phyloP scores from a whole-genome alignment of 2,113 vertebrate species.

The Thomomys bottae region DNA sequence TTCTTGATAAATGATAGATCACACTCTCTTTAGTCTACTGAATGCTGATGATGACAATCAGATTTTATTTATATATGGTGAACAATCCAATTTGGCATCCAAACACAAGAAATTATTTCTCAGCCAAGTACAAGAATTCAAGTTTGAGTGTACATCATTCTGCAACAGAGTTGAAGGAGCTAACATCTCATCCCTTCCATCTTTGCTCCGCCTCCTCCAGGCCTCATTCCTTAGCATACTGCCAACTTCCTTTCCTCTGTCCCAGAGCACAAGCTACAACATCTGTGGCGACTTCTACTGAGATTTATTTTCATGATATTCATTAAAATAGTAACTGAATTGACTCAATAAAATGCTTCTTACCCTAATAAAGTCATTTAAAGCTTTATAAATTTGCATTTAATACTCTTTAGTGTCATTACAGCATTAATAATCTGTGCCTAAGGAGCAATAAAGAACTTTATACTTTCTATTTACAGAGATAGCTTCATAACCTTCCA shows the following conservation, averaged over 20 bases:
- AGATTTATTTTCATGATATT: constrained; percentile 81
- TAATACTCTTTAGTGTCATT: constrained; percentile 85
- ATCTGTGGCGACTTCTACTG: constrained; percentile 78
- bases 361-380: constrained; percentile 82
- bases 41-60: background rate
- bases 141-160: constrained; percentile 5
- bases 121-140: background rate
- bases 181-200: constrained; percentile 39
- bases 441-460: constrained; percentile 81
- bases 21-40: background rate
- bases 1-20: background rate
- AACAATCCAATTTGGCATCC: background rate
- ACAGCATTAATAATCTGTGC: constrained; percentile 85
- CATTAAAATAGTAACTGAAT: constrained; percentile 81
- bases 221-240: background rate
- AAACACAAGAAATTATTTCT: constrained; percentile 3
- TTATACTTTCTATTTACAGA: constrained; percentile 79
- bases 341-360: constrained; percentile 81
- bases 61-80: background rate
- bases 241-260: constrained; percentile 12
- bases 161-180: constrained; percentile 47
- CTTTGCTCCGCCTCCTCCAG: background rate
- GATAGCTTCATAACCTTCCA: constrained; percentile 74
- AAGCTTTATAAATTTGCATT: constrained; percentile 84
- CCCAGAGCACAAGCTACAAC: constrained; percentile 72